A percentile compares a stretch with the other conserved stretches of the same genome.
phyloP scores from a whole-genome alignment of 2,113 vertebrate genomes.

The Myodes glareolus region DNA sequence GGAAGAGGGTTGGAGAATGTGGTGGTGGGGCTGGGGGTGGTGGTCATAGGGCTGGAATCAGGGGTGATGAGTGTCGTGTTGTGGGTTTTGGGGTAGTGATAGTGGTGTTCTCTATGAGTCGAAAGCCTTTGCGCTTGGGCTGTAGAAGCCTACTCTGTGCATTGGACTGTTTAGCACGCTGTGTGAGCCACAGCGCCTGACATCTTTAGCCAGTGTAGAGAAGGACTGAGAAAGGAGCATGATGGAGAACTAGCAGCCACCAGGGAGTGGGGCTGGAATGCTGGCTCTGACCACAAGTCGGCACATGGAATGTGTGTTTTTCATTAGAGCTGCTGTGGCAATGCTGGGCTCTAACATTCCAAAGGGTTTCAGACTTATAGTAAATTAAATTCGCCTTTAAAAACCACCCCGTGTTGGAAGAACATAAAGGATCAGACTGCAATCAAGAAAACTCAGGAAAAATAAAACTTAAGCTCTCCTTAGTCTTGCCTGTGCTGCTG shows the following conservation, averaged over 20 bases:
- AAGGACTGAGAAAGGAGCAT: neutral
- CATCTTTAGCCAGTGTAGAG: slow-evolving; percentile 37
- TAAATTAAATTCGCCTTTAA: slow-evolving; percentile 78
- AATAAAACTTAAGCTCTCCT: neutral
- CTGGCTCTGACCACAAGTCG: slow-evolving; percentile 40
- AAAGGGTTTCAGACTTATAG: slow-evolving; percentile 54
- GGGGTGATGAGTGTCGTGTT: neutral
- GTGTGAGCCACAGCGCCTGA: slow-evolving; percentile 16
- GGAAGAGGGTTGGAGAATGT: neutral
- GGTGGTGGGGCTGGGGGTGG: neutral
- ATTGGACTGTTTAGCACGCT: slow-evolving; percentile 17
- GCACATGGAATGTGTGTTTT: slow-evolving; percentile 51
- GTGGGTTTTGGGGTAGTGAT: neutral
- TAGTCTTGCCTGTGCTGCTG: neutral
- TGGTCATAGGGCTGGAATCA: neutral
- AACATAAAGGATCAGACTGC: slow-evolving; percentile 69
- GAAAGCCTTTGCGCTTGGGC: slow-evolving; percentile 48
- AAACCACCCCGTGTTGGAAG: slow-evolving; percentile 62
- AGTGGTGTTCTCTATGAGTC: slow-evolving; percentile 31
- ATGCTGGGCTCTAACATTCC: slow-evolving; percentile 69
- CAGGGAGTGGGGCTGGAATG: neutral
- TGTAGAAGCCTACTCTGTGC: neutral
- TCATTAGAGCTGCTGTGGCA: slow-evolving; percentile 66
- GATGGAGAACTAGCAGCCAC: neutral
- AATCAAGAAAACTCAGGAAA: slow-evolving; percentile 66